These are phyloP conservation scores for Drosophila kohkoa DNA, from an alignment of 1,140 invertebrate genomes.

Conservation along the genomic window DNA sequence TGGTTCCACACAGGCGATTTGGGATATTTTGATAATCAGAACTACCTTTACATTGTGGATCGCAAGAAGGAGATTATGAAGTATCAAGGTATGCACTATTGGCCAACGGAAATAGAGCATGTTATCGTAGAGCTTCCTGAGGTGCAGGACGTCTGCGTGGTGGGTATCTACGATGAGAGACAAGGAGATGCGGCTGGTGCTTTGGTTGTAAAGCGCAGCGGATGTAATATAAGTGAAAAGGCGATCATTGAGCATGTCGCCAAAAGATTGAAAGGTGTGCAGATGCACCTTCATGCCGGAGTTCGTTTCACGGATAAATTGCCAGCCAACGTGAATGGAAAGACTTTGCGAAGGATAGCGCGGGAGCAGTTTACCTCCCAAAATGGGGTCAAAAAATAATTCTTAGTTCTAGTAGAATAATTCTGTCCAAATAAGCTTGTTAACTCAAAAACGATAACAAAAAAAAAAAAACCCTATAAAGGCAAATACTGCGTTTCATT, in stretches of 20 bases:
- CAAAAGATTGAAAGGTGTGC: constrained; percentile 76
- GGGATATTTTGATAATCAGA: constrained; percentile 88
- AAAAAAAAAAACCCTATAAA: no score
- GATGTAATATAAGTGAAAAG: constrained; percentile 43
- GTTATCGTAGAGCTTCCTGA: constrained; percentile 53
- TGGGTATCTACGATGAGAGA: constrained; percentile 60
- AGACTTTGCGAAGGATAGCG: constrained; percentile 87
- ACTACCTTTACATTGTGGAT: constrained; percentile 89
- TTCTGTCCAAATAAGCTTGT: not conserved
- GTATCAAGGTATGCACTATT: constrained; percentile 85
- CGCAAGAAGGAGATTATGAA: constrained; percentile 92
- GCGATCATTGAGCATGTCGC: constrained; percentile 62
- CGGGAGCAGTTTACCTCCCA: constrained; percentile 68
- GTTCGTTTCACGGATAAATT: constrained; percentile 87
- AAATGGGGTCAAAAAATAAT: not conserved
- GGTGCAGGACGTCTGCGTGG: constrained; percentile 64
- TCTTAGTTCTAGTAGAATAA: not conserved
- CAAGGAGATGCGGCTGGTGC: constrained; percentile 62
- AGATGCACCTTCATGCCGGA: constrained; percentile 86
- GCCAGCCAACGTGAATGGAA: constrained; percentile 88
- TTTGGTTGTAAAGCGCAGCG: constrained; percentile 44
- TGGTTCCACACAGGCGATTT: constrained; percentile 91
- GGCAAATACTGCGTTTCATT: no score
- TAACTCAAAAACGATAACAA: no score
- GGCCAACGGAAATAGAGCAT: constrained; percentile 70